These are phyloP conservation scores for Apotomis turbidana DNA, from an alignment of 2,888 invertebrate species.

Conservation along the genomic window DNA sequence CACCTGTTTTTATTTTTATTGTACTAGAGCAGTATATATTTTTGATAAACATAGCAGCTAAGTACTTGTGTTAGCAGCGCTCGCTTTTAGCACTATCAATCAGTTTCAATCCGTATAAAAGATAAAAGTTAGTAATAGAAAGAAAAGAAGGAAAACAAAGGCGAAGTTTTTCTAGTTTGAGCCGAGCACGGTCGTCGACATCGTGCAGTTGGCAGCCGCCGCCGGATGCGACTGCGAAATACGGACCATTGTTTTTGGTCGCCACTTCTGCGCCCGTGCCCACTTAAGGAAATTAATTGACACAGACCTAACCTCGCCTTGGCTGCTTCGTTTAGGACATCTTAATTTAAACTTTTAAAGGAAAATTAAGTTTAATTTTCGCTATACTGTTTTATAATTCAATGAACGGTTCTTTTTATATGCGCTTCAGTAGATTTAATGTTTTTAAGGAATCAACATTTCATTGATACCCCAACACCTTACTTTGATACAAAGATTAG, in stretches of 20 bases:
- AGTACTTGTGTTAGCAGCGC: background rate
- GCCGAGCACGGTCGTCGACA: conserved; percentile 66
- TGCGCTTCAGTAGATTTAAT: too few species aligned
- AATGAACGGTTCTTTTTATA: background rate
- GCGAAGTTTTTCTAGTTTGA: conserved; percentile 71
- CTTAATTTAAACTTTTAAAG: background rate
- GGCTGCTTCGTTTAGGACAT: conserved; percentile 28
- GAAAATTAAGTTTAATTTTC: background rate
- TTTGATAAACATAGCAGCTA: too few species aligned
- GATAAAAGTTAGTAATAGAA: conserved; percentile 62
- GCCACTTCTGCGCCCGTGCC: conserved; percentile 64
- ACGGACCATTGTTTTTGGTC: conserved; percentile 70
- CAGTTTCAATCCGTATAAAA: conserved; percentile 55
- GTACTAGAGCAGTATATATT: too few species aligned
- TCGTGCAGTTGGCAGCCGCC: conserved; percentile 68
- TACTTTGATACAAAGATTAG: too few species aligned
- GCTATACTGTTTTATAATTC: background rate
- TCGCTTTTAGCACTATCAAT: conserved; percentile 13
- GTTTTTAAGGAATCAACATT: too few species aligned
- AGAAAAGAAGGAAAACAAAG: conserved; percentile 69
- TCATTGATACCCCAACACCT: too few species aligned
- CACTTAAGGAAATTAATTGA: conserved; percentile 79
- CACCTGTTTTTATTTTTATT: too few species aligned
- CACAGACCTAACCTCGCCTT: conserved; percentile 61
- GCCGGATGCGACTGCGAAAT: conserved; percentile 68